These are phyloP conservation scores for Nebria ingens DNA, from an alignment of 1,140 invertebrate genomes.

Conservation along the genomic window DNA sequence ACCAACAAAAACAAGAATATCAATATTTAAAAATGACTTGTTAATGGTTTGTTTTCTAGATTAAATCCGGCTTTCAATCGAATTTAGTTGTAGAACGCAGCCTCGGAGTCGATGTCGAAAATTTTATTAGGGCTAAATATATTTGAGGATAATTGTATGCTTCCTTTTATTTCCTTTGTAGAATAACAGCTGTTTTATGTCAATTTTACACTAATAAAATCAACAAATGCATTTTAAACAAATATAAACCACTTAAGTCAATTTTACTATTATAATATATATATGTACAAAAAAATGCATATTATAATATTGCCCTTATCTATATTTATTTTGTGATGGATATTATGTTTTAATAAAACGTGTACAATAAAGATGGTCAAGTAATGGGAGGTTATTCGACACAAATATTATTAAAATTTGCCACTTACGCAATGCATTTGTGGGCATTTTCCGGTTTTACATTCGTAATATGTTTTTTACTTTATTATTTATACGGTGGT, in stretches of 20 bases:
- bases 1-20: too few relatives aligned
- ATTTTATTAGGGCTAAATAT: too few relatives aligned
- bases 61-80: too few relatives aligned
- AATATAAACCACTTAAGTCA: neutral
- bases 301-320: neutral
- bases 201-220: too few relatives aligned
- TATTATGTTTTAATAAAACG: neutral
- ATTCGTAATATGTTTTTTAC: constrained; percentile 54
- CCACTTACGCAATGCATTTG: constrained; percentile 28
- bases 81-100: too few relatives aligned
- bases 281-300: neutral
- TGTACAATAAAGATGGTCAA: neutral
- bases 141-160: too few relatives aligned
- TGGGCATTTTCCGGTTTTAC: constrained; percentile 41
- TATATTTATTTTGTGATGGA: neutral
- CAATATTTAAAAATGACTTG: too few relatives aligned
- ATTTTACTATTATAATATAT: neutral
- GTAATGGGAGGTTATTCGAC: constrained; percentile 30
- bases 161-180: neutral
- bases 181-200: constrained; percentile 3
- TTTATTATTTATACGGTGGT: constrained; percentile 76
- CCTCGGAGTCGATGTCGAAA: too few relatives aligned
- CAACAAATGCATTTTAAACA: neutral
- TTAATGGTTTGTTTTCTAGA: too few relatives aligned
- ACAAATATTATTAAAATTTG: constrained; percentile 23